Base-by-base conservation (phyloP, 2,113 vertebrate species). In the Sula dactylatra region DNA sequence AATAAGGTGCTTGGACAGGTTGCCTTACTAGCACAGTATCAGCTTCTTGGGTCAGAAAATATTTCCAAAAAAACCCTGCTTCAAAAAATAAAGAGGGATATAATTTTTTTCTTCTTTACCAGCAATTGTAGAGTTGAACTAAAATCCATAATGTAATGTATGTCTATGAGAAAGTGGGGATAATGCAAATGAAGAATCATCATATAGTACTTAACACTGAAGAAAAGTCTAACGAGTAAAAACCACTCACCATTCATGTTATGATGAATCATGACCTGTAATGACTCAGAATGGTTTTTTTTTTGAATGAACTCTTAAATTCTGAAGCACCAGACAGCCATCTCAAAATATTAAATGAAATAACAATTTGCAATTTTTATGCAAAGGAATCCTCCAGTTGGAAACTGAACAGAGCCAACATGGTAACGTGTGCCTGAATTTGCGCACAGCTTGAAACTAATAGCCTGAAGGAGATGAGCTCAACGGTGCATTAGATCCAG, bases 381-480 rank as follows among this genome's bases (percentile, higher is more conserved):
- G 26, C 44, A 94, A 88, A 83, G 58, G 34, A 64, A 56, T 59
- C 55, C 52, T 94, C 32, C 49, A 50, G 15, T 10, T 92, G 71
- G 62, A 90, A 94, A 66, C 9, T 38, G 58, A 93, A 64, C 29
- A 47, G 40, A 88, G 50, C 7, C 62, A 74, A 21, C 1, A 3
- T 13, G 13, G 64, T 38, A 73, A 80, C 1, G 3, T 80, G 69
- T 27, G 38, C 50, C 82, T 86, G 55, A 93, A 86, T 58, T 71
- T 90, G 73, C 82, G 92, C 93, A 74, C 84, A 92, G 89, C 49
- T 73, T 90, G 79, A 95, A 92, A 71, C 44, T 91, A 84, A 54
- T 34, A 79, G 88, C 74, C 45, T 74, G 62, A 47, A 52, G 79
- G 45, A 88, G 64, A 74, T 84, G 29, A 90, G 72, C 50, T 90